Base-by-base conservation (phyloP, 2,888 invertebrate genomes). In the Vanessa cardui region DNA sequence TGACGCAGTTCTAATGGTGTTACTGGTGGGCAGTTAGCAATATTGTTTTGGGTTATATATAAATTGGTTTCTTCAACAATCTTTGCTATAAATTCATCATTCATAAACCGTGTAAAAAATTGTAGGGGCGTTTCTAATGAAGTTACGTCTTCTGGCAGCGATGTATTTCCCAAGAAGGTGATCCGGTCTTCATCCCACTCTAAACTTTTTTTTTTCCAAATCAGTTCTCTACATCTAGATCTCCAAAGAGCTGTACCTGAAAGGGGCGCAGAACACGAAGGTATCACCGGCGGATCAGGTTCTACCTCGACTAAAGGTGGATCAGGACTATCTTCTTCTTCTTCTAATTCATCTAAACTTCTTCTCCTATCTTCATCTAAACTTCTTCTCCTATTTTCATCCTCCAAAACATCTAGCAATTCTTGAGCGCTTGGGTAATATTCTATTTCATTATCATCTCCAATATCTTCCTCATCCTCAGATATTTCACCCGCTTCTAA, bases 401-500 rank as follows among this genome's bases (percentile, higher is more conserved):
- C 58, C 66, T 65, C 63, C 63, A 71, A 62, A 59, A 68, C 49
- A 47, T 64, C 62, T 66, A 61, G 65, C 59, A 70, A 59, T 58
- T 64, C 58, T 64, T 66, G 62, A 63, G 58, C 65, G 54, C 61
- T 46, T 16, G 46, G 50, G 50, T 69, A 58, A 58, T 69, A 67
- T 54, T 69, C 69, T 64, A 64, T 60, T 44, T 67, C 52, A 52
- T 62, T 62, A 59, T 66, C 62, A 59, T 67, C 67, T 33, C 64
- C 70, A 64, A 46, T 46, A 16, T 9, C 7, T 4, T 64, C 64
- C 46, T 69, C 62, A 56, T 62, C 62, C 66, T 62, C 64, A 68
- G 71, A 71, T 66, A 71, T 68, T 33, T 68, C 65, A 63, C 66
- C 71, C 58, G 66, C 66, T 71, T 66, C 66, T 26, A 71, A 63